These are phyloP conservation scores for Pungitius pungitius DNA, from an alignment of 2,113 vertebrate genomes.

Conservation along the genomic window DNA sequence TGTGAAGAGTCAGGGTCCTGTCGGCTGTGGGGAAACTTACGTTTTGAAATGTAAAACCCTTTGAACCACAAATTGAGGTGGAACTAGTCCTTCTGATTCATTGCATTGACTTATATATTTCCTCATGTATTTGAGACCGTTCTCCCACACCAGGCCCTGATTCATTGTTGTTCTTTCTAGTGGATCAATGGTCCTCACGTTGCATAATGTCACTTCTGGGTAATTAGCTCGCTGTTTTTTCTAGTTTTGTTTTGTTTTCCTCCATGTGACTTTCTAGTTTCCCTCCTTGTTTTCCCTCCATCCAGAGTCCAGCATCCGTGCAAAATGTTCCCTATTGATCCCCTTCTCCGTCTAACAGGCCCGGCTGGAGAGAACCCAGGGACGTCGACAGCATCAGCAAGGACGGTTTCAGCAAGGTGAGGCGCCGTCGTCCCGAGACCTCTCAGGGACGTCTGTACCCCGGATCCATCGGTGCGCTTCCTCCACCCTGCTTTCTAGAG, in stretches of 20 bases:
- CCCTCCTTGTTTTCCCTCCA: not conserved
- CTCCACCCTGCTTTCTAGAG: conserved; percentile 76
- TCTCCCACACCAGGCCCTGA: not conserved
- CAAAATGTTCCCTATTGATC: not conserved
- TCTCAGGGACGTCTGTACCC: not conserved
- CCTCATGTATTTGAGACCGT: not conserved
- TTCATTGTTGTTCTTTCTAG: not conserved
- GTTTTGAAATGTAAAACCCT: not conserved
- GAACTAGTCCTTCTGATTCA: not conserved
- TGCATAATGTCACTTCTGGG: not conserved
- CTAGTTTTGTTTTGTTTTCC: not conserved
- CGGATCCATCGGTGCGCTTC: not conserved
- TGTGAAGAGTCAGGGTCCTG: not conserved
- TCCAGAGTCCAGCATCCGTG: not conserved
- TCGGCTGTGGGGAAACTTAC: too few relatives aligned
- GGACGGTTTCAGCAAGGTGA: conserved; percentile 92
- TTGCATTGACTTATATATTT: not conserved
- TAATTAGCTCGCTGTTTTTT: not conserved
- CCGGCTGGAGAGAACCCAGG: conserved; percentile 90
- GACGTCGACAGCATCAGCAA: conserved; percentile 91
- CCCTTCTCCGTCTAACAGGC: too few relatives aligned
- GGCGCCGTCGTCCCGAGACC: not conserved
- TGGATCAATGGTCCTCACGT: not conserved
- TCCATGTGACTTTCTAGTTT: not conserved
- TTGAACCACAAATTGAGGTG: not conserved